phyloP scores from a whole-genome alignment of 2,797 vertebrate genomes.

The Arctocebus calabarensis region DNA sequence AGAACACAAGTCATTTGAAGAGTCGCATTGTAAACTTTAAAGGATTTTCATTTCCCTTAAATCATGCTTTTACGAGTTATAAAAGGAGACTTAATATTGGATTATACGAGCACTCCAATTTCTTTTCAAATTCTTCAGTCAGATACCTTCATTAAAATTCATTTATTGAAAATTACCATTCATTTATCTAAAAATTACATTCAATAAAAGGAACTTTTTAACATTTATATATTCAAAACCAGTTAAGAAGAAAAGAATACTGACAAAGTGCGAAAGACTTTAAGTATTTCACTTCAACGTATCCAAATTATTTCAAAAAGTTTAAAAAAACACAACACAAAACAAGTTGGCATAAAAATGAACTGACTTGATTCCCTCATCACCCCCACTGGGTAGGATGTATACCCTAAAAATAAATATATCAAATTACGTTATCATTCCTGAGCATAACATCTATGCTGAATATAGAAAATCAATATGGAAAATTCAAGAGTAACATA shows the following conservation, averaged over 20 bases:
- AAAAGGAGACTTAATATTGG: conserved; percentile 64
- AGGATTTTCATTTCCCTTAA: conserved; percentile 34
- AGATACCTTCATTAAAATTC: conserved; percentile 36
- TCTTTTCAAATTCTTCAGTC: conserved; percentile 54
- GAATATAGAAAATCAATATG: neutral
- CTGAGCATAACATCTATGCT: neutral
- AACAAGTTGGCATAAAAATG: conserved; percentile 48
- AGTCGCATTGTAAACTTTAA: conserved; percentile 12
- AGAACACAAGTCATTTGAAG: conserved; percentile 1
- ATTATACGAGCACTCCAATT: conserved; percentile 41
- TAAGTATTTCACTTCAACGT: conserved; percentile 37
- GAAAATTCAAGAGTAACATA: conserved; percentile 32
- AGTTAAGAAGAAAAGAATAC: conserved; percentile 52
- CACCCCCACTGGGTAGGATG: neutral
- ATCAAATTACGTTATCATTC: neutral
- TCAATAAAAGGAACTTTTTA: conserved; percentile 26
- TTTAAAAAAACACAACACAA: neutral
- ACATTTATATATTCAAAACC: conserved; percentile 46
- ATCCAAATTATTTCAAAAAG: conserved; percentile 56
- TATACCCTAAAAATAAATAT: neutral
- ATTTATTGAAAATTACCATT: conserved; percentile 52
- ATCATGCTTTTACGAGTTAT: conserved; percentile 16
- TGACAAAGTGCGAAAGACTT: conserved; percentile 47
- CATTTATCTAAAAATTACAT: neutral
- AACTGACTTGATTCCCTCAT: neutral